These are phyloP conservation scores for Hyla sarda DNA, from an alignment of 2,113 vertebrate genomes.

Conservation along the genomic window DNA sequence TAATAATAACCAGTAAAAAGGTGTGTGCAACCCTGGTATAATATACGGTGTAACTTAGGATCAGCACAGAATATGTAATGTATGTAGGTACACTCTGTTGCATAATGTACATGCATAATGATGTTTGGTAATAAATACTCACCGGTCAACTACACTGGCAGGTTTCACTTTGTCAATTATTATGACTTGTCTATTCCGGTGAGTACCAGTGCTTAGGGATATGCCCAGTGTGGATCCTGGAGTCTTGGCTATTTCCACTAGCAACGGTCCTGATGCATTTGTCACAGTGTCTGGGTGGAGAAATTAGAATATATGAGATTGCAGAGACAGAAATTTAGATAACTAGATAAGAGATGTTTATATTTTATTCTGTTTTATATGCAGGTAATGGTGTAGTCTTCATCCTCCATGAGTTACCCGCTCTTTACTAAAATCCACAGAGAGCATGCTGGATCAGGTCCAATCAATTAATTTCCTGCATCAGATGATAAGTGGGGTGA, in stretches of 20 bases:
- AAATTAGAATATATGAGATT: not conserved
- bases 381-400: not conserved
- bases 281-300: slow-evolving; percentile 82
- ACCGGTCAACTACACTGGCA: slow-evolving; percentile 96
- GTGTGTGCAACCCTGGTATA: not conserved
- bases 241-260: slow-evolving; percentile 90
- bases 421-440: slow-evolving; percentile 7
- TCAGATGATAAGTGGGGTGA: slow-evolving; percentile 29
- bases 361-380: not conserved
- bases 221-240: slow-evolving; percentile 86
- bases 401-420: not conserved
- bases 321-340: not conserved
- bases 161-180: slow-evolving; percentile 93
- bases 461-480: slow-evolving; percentile 56
- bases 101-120: too few relatives aligned
- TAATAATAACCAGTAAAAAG: too few relatives aligned
- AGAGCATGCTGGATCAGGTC: slow-evolving; percentile 25
- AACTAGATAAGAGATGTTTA: not conserved
- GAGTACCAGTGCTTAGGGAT: slow-evolving; percentile 79
- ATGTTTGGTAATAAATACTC: slow-evolving; percentile 44
- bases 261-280: slow-evolving; percentile 86
- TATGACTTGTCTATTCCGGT: slow-evolving; percentile 90
- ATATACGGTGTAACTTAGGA: not conserved
- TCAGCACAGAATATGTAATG: not conserved
- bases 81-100: too few relatives aligned